Percentiles rank a stretch among this genome's conserved stretches.
phyloP scores from a whole-genome alignment of 2,113 vertebrate genomes.

The Melanocharis versteri region DNA sequence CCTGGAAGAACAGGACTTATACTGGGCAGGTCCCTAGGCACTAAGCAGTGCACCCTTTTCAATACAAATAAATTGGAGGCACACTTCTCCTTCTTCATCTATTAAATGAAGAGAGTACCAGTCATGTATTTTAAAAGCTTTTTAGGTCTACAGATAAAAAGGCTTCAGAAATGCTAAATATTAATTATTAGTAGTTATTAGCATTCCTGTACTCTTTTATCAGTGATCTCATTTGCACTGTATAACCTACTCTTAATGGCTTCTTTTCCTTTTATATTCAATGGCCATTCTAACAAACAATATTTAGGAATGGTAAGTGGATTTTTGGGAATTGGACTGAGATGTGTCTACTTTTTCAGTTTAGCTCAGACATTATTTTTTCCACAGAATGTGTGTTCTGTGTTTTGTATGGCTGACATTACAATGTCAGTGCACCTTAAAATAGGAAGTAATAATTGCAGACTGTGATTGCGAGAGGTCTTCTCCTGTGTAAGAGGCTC shows the following conservation, averaged over 20 bases:
- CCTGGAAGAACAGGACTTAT: background rate
- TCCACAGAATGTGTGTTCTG: background rate
- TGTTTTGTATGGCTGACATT: background rate
- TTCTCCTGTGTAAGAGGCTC: background rate
- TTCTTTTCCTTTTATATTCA: slow-evolving; percentile 7
- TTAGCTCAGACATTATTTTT: background rate
- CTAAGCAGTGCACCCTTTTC: background rate
- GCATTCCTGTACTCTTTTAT: slow-evolving; percentile 11
- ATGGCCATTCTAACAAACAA: background rate
- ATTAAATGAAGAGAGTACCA: background rate
- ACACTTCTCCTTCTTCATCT: background rate
- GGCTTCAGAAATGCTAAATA: slow-evolving; percentile 46
- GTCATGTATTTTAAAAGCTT: background rate
- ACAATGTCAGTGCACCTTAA: background rate
- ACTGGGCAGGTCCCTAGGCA: background rate
- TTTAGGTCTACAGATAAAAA: slow-evolving; percentile 33
- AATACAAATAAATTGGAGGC: background rate
- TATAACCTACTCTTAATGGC: background rate
- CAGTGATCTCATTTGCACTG: background rate
- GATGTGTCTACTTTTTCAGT: background rate
- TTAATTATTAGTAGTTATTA: slow-evolving; percentile 51
- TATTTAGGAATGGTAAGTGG: background rate
- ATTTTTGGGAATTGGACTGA: background rate
- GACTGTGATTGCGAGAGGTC: background rate
- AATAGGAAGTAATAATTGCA: background rate